Evolutionary conservation across 1,140 invertebrate species (phyloP).

Genomic region (Sinella curviseta): DNA sequence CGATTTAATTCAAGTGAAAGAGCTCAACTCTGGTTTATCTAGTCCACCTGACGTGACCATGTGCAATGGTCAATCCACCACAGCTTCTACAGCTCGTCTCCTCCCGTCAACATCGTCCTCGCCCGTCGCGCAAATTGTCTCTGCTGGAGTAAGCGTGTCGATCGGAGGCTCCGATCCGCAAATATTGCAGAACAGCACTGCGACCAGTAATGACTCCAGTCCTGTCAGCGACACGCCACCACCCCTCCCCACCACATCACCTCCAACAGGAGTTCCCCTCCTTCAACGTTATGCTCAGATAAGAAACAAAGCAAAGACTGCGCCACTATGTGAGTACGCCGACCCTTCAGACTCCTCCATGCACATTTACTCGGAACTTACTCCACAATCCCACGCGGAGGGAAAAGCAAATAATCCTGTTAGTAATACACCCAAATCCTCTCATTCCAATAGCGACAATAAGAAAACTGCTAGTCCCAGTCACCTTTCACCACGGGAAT

Average conservation of each 20-base stretch:
- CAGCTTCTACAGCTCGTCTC: not conserved
- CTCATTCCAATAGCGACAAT: constrained; percentile 4
- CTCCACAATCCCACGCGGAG: constrained; percentile 39
- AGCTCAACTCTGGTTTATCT: constrained; percentile 34
- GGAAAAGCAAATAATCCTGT: not conserved
- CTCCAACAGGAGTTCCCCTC: constrained; percentile 30
- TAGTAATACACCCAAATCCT: not conserved
- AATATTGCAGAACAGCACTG: not conserved
- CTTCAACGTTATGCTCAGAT: constrained; percentile 50
- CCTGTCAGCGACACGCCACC: constrained; percentile 58
- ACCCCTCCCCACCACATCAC: constrained; percentile 32
- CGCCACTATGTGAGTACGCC: constrained; percentile 57
- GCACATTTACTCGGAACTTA: constrained; percentile 60
- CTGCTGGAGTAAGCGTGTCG: constrained; percentile 11
- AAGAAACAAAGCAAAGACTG: constrained; percentile 43
- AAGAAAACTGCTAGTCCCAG: not conserved
- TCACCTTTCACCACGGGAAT: not conserved
- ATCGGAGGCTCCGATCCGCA: constrained; percentile 6
- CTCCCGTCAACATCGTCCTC: constrained; percentile 15
- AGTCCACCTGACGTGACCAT: constrained; percentile 50
- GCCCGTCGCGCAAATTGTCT: not conserved
- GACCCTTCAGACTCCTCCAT: constrained; percentile 57
- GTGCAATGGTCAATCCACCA: constrained; percentile 22
- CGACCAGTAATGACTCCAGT: constrained; percentile 44
- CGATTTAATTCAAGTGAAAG: constrained; percentile 72